Percentiles rank a stretch among this genome's conserved stretches.
Conservation (phyloP, 2,113 vertebrate genomes). For the Channa argus region DNA sequence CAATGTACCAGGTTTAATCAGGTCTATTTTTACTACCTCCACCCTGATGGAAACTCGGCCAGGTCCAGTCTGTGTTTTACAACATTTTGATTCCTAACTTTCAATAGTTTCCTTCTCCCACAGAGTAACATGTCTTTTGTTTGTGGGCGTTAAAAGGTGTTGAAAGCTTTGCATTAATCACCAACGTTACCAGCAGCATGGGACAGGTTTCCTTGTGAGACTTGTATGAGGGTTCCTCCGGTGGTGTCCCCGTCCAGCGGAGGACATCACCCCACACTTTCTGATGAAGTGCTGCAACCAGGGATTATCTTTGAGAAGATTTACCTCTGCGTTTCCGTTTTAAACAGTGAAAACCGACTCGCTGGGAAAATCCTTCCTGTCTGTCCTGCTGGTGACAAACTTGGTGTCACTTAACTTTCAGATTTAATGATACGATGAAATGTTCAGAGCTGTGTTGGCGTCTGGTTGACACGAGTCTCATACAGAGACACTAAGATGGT, state of each 20-base stretch:
- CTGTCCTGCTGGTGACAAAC: constrained; percentile 45
- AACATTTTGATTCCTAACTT: too few species aligned
- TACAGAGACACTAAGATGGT: constrained; percentile 18
- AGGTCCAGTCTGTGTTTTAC: too few species aligned
- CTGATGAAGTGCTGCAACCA: constrained; percentile 65
- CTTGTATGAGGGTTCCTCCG: constrained; percentile 3
- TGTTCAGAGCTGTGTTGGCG: constrained; percentile 18
- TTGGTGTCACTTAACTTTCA: constrained; percentile 36
- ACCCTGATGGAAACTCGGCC: too few species aligned
- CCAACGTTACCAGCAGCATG: constrained; percentile 33
- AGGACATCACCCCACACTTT: constrained; percentile 33
- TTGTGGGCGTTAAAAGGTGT: constrained; percentile 16
- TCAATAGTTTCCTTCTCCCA: too few species aligned
- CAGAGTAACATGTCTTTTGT: too few species aligned
- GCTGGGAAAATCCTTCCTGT: constrained; percentile 29
- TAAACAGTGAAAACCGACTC: constrained; percentile 12
- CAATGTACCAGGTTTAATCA: too few species aligned
- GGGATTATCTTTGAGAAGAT: constrained; percentile 23
- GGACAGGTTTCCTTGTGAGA: constrained; percentile 7
- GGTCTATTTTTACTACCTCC: too few species aligned
- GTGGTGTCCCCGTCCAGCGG: neutral
- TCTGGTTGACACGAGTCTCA: constrained; percentile 16
- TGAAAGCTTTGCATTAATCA: constrained; percentile 31
- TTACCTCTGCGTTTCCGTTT: constrained; percentile 13
- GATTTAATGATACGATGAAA: constrained; percentile 62